Percentiles rank a stretch among this genome's conserved stretches.
phyloP scores from a whole-genome alignment of 64 coral and sea anemone species.

The Stichodactyla helianthus region DNA sequence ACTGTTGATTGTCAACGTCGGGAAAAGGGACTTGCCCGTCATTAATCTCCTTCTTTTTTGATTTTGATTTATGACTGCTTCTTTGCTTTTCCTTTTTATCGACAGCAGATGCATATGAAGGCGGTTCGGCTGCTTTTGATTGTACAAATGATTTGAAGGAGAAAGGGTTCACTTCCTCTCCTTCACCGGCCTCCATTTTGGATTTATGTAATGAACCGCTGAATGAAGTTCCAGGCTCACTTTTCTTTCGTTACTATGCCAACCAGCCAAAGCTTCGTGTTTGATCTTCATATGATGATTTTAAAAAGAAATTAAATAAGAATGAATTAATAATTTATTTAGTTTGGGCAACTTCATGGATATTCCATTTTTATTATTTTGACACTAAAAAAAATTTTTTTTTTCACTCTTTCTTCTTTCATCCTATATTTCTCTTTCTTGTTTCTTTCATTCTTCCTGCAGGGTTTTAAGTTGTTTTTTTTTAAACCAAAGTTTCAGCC shows the following conservation, averaged over 20 bases:
- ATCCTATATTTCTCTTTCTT: too few species aligned
- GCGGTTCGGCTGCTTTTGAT: neutral
- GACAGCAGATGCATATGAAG: neutral
- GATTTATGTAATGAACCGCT: neutral
- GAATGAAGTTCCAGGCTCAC: neutral
- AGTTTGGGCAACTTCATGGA: too few species aligned
- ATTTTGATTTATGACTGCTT: neutral
- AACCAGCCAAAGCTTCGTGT: neutral
- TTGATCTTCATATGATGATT: too few species aligned
- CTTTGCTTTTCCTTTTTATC: neutral
- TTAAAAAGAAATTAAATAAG: too few species aligned
- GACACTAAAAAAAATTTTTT: too few species aligned
- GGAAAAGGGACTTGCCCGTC: slow-evolving; percentile 15
- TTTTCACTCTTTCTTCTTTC: too few species aligned
- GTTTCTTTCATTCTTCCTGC: too few species aligned
- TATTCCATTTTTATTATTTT: too few species aligned
- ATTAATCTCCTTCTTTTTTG: neutral
- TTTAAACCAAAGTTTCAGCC: too few species aligned
- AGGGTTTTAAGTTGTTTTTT: too few species aligned
- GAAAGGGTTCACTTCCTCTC: slow-evolving; percentile 28
- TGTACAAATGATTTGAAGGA: slow-evolving; percentile 31
- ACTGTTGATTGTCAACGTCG: slow-evolving; percentile 1
- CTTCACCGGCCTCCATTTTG: slow-evolving; percentile 15
- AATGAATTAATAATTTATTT: too few species aligned
- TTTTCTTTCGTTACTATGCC: neutral